Percentiles rank a stretch among this genome's conserved stretches.
phyloP scores from a whole-genome alignment of 2,797 vertebrate species.

The Coluber constrictor region DNA sequence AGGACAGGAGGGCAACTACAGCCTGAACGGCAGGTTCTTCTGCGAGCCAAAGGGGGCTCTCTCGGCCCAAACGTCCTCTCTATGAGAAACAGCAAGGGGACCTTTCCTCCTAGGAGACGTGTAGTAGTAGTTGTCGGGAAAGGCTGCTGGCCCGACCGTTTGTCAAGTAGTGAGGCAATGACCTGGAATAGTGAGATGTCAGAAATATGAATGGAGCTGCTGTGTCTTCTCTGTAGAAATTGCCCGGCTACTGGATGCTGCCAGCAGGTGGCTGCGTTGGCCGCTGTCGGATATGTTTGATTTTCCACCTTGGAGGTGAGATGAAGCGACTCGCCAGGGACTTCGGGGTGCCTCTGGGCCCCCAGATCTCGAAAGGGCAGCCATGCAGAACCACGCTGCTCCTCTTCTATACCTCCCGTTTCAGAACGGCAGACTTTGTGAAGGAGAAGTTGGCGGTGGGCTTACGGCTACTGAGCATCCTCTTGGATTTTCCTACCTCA shows the following conservation, averaged over 20 bases:
- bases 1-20: too few species aligned
- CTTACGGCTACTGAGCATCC: background rate
- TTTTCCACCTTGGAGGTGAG: background rate
- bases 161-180: background rate
- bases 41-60: background rate
- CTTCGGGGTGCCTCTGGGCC: background rate
- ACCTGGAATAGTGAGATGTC: background rate
- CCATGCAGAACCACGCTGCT: background rate
- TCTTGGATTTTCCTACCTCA: conserved; percentile 13
- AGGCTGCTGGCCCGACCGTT: too few species aligned
- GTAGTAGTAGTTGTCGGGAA: background rate
- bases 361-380: background rate
- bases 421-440: background rate
- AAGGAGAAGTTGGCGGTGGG: background rate
- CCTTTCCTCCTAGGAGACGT: background rate
- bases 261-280: too few species aligned
- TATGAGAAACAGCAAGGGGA: background rate
- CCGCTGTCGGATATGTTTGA: background rate
- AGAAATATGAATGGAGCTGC: background rate
- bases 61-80: background rate
- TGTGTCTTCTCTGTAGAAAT: background rate
- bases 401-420: background rate
- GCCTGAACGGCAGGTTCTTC: background rate
- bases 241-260: background rate
- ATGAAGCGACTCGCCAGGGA: background rate